These are phyloP conservation scores for Thomomys bottae DNA, from an alignment of 2,113 vertebrate genomes.

Conservation along the genomic window DNA sequence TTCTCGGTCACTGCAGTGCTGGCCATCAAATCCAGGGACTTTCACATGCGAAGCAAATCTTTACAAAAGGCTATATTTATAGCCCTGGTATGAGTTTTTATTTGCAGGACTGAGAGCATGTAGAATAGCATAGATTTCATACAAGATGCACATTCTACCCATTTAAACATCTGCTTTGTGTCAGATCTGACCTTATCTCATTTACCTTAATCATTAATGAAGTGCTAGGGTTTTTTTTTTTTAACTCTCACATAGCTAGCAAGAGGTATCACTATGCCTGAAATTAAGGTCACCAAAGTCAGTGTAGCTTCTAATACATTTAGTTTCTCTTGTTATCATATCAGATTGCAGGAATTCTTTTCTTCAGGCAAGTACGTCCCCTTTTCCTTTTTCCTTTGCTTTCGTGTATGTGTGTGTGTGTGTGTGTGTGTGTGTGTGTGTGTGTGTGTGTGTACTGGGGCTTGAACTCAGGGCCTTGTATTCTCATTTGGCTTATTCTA, in stretches of 20 bases:
- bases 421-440: background rate
- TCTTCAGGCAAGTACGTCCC: background rate
- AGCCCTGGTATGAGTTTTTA: background rate
- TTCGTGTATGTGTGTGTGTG: background rate
- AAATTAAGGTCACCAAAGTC: background rate
- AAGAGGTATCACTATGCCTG: background rate
- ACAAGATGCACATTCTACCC: background rate
- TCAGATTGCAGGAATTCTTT: background rate
- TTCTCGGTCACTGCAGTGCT: background rate
- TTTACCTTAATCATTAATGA: constrained; percentile 8
- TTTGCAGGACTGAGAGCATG: background rate
- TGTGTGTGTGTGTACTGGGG: too few species aligned
- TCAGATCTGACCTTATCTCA: constrained; percentile 1
- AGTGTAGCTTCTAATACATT: background rate
- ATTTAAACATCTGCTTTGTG: constrained; percentile 8
- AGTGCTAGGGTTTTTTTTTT: background rate
- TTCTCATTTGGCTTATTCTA: background rate
- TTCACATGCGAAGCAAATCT: background rate
- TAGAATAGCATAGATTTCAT: background rate
- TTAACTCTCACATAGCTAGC: background rate
- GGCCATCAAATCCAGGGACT: background rate
- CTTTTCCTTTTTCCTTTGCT: too few species aligned
- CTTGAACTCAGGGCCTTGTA: too few species aligned
- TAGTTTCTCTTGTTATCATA: background rate
- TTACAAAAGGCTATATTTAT: too few species aligned